Base-by-base conservation (phyloP, 2,113 vertebrate genomes). In the Etheostoma cragini region DNA sequence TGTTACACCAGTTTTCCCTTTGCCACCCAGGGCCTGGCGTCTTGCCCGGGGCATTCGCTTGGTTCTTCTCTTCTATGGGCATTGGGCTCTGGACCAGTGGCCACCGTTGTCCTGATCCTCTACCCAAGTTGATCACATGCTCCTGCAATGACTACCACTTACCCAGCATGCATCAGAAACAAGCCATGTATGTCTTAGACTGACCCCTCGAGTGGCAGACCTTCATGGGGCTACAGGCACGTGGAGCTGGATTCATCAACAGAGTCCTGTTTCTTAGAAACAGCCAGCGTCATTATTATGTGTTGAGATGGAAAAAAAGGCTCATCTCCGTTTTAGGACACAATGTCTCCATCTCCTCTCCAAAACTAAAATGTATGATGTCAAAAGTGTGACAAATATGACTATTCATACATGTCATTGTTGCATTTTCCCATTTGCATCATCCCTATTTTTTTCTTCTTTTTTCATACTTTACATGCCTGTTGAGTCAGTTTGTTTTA, bases 51-150 rank as follows among this genome's bases (percentile, higher is more conserved):
- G 10, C 62, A 8, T 68, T 70, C 30, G 7, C 66, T 68, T n/a
- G 33, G 49, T 81, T 86, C 74, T 83, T 83, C 76, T 93, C 85
- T 82, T 92, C 76, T 93, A 71, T 92, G 89, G 91, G 69, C 88
- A 86, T 82, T 3, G 16, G 46, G 81, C 71, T 78, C 71, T 80
- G 87, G 84, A 85, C 78, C 84, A 84, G 70, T 72, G 67, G 66
- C 49, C 68, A 76, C 53, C 57, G 33, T 81, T 76, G 78, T 84
- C 81, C 68, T 79, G 66, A 78, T 84, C 69, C 69, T 65, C 45
- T 50, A 58, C 62, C 70, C 49, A 11, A 35, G 24, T 63, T 30
- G 56, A 42, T 78, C 76, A 75, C 65, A 72, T 75, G 69, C 65
- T 76, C 13, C 49, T 12, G 53, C 45, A n/a, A 3, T 22, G 50